Evolutionary conservation across 2,113 vertebrate species (phyloP), one percentile per base, ranked within the genome.

Genomic region (Hyaena hyaena): DNA sequence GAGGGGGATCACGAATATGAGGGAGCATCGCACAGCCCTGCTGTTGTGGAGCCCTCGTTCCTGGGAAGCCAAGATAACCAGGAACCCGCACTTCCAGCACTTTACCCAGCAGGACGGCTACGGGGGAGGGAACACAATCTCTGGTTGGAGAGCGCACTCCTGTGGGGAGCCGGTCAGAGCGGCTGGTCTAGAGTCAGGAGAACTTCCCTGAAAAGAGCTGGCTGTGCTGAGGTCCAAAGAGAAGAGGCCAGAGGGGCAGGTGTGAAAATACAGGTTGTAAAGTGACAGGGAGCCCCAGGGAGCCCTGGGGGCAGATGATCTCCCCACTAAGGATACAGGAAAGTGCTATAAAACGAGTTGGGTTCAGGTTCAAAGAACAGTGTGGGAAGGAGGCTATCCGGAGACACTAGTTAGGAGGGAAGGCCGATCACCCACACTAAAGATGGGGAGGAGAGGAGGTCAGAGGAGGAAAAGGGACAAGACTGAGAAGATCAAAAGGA

Each of bases 61-160:
- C 12, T 21, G 35, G 31, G 45, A 14, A 28, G 19, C 15, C 28
- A 39, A 66, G 80, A 15, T 17, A 11, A 39, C 63, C n/a, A 31
- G 61, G 23, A 92, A 31, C 11, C 10, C 0, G 31, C 24, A 19
- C 68, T 21, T 8, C 10, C 2, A 19, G 28, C 21, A 19, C 39
- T 50, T 28, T 15, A n/a, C 17, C 33, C 7, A 7, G 50, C 16
- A 83, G 58, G 39, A 74, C 24, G 6, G 35, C 35, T 1, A 23
- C 0, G 10, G 10, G 21, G 61, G 35, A 48, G 31, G 23, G 63
- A 28, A n/a, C 35, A 50, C 1, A 0, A 28, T 2, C 33, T 0
- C 0, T 16, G 6, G 86, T 39, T 26, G 21, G 16, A 0, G 7
- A 19, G 48, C 0, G 58, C 17, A 9, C 65, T 82, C 0, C 1